Evolutionary conservation across 2,888 invertebrate genomes (phyloP).

Genomic region (Drosophila nigritarsus): DNA sequence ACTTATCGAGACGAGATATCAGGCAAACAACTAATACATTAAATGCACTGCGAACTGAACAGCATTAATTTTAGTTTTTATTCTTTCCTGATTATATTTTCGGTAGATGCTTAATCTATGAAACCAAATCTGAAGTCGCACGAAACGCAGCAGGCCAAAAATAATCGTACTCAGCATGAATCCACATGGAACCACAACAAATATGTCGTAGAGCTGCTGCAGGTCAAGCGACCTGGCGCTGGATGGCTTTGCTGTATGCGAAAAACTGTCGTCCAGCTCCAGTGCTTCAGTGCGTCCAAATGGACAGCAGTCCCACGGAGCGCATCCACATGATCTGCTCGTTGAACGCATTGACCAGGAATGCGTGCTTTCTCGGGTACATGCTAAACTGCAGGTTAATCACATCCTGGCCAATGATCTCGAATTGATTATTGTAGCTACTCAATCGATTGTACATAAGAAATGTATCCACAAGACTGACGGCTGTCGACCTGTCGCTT

Average conservation of each 20-base stretch:
- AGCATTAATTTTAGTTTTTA: not conserved
- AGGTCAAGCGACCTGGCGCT: not conserved
- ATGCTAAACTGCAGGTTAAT: constrained; percentile 60
- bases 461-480: constrained; percentile 44
- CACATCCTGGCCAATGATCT: constrained; percentile 52
- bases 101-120: not conserved
- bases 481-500: constrained; percentile 31
- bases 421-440: constrained; percentile 34
- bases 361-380: constrained; percentile 74
- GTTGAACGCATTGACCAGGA: constrained; percentile 66
- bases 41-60: not conserved
- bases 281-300: constrained; percentile 50
- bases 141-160: not conserved
- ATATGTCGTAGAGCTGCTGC: not conserved
- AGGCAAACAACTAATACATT: not conserved
- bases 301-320: constrained; percentile 61
- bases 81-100: not conserved
- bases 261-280: constrained; percentile 31
- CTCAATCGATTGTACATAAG: constrained; percentile 43
- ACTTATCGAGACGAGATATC: not conserved
- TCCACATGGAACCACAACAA: not conserved
- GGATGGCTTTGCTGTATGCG: not conserved
- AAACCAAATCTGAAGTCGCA: constrained; percentile 5
- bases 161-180: not conserved
- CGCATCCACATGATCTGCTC: constrained; percentile 60